phyloP scores from a whole-genome alignment of 2,888 invertebrate genomes.

The Girardia tigrina region DNA sequence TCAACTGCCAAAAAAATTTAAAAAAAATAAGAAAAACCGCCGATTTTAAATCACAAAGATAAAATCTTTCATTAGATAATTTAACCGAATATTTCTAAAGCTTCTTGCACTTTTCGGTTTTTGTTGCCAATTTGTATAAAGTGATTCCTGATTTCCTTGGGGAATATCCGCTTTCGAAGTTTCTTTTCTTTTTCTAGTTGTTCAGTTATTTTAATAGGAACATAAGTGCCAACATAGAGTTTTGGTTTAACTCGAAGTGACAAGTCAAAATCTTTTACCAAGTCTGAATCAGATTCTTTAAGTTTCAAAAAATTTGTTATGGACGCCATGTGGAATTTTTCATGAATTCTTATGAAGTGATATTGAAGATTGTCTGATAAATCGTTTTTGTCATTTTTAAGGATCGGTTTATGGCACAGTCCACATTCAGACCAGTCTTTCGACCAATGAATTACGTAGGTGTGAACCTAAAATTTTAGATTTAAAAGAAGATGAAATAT shows the following conservation, averaged over 20 bases:
- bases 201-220: constrained; percentile 13
- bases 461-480: not conserved
- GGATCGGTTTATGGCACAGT: not conserved
- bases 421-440: not conserved
- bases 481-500: too few species aligned
- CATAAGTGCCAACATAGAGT: not conserved
- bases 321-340: not conserved
- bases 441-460: constrained; percentile 13
- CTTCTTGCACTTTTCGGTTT: constrained; percentile 12
- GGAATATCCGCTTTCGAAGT: not conserved
- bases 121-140: constrained; percentile 1
- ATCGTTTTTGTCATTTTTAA: not conserved
- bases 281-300: not conserved
- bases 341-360: not conserved
- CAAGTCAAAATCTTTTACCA: not conserved
- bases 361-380: not conserved
- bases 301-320: not conserved
- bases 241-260: not conserved
- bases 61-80: not conserved
- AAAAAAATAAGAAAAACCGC: too few species aligned
- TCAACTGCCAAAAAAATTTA: too few species aligned
- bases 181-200: not conserved
- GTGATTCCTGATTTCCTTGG: not conserved
- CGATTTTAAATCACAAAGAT: too few species aligned
- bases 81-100: not conserved